Base-by-base conservation (phyloP, 1,140 invertebrate species). In the Dufourea novaeangliae region DNA sequence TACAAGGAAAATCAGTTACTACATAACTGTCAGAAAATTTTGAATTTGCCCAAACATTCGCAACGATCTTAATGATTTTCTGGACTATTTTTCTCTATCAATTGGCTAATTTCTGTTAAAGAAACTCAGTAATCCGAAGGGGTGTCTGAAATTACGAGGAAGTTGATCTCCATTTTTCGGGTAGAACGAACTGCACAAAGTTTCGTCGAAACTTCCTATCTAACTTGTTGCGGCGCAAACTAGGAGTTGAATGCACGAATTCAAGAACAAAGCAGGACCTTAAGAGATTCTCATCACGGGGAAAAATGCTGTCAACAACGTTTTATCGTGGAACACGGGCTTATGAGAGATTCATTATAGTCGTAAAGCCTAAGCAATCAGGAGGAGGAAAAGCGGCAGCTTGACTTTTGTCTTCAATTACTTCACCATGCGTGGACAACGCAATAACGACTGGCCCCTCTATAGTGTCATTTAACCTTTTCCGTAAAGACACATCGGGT, bases 361-460 rank as follows among this genome's bases (percentile, higher is more conserved):
- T 83, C 81, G 62, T 83, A 83, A 83, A 83, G 52, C 79, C 79
- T 72, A 72, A 81, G 79, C 78, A 73, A 83, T 83, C 67, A 71
- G 68, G 68, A 81, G 41, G 7, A 82, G 66, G 61, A 76, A 72
- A 52, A 83, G 64, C 32, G 29, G 74, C 69, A 74, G 50, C 63
- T 73, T 69, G 57, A 14, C 57, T 74, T 69, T 74, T 39, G 50
- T 44, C n/a, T 56, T 78, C 68, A 78, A 82, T 82, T 83, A 83
- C 75, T 73, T 78, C 57, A 50, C 37, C 41, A 39, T 71, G 54
- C 39, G 34, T 66, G 54, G 61, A 63, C 37, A 64, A 73, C 37
- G 46, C 52, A 83, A 83, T 78, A 82, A 73, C 20, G 34, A 37
- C 22, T 41, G 25, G 41, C 46, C 29, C 57, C 39, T 32, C 12